phyloP scores from a whole-genome alignment of 2,797 vertebrate genomes.

The Craterocephalus amniculus region DNA sequence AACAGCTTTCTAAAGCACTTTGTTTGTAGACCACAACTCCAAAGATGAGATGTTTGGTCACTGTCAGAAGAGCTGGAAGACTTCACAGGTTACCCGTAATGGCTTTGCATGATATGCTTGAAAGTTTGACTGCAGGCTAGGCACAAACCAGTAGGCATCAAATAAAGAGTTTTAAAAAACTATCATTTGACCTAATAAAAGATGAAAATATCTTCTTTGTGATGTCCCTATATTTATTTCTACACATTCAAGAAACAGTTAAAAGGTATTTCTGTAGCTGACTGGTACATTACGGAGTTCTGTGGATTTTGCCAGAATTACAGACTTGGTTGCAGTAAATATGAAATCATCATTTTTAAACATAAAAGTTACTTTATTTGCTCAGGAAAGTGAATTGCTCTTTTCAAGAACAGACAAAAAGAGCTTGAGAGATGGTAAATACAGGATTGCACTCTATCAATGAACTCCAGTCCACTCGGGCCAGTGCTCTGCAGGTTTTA shows the following conservation, averaged over 20 bases:
- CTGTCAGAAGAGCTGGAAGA: slow-evolving; percentile 57
- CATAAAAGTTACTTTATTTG: not conserved
- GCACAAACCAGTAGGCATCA: slow-evolving; percentile 64
- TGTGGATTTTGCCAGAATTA: not conserved
- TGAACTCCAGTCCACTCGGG: not conserved
- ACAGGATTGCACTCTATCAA: not conserved
- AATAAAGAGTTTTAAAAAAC: slow-evolving; percentile 33
- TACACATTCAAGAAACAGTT: not conserved
- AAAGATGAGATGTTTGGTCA: slow-evolving; percentile 49
- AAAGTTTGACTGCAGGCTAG: slow-evolving; percentile 67
- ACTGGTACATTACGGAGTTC: not conserved
- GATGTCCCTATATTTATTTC: slow-evolving; percentile 42
- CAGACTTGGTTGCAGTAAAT: not conserved
- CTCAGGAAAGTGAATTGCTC: not conserved
- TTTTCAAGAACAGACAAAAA: not conserved
- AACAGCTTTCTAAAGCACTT: slow-evolving; percentile 41
- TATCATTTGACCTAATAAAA: slow-evolving; percentile 77
- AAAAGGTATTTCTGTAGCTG: not conserved
- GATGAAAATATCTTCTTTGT: slow-evolving; percentile 52
- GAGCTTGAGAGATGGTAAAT: not conserved
- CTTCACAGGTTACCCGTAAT: slow-evolving; percentile 67
- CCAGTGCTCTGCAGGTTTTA: not conserved
- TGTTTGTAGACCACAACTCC: slow-evolving; percentile 48
- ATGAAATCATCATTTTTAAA: not conserved
- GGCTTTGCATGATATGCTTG: slow-evolving; percentile 74